Evolutionary conservation across 2,797 vertebrate species (phyloP), one percentile per base, ranked within the genome.

Genomic region (Corythornis leucogaster): DNA sequence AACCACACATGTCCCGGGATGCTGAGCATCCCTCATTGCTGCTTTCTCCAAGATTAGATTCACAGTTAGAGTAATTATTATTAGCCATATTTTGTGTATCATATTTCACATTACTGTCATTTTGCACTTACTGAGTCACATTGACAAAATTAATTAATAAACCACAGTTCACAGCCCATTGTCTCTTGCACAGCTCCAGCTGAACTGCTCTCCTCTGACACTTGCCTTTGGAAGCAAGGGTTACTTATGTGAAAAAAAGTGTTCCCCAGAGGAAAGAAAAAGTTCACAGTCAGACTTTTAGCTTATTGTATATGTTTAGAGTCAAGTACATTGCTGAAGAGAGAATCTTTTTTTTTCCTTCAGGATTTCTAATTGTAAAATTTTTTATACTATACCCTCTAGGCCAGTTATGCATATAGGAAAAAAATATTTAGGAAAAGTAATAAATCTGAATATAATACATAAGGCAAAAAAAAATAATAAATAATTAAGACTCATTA

Each of bases 101-200:
- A 6, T 87, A 89, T 89, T 94, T 93, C 61, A 83, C 12, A 46
- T 79, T 82, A n/a, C 20, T 68, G 22, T 67, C 91, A 76, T 83
- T 85, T 92, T 80, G 33, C 57, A 81, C 25, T 85, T 92, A 70
- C 12, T 59, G 76, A 70, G 48, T 92, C 55, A 85, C 30, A 28
- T 74, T 94, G 88, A 43, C 77, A 78, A 87, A 90, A 76, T 74
- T 31, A 89, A 89, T 90, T 92, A 95, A 90, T 76, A 92, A 85
- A 76, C 18, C 51, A 79, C 59, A 78, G 67, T 92, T 93, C 81
- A 85, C 46, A 92, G 46, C 55, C 59, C 10, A 1, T 73, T 20
- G 28, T 87, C 35, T 83, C 58, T 67, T 54, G n/a, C 46, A 48
- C 50, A 53, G 48, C 59, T 90, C 57, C 87, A 78, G 74, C 51